Evolutionary conservation across 2,888 invertebrate genomes (phyloP), one percentile per base, ranked within the genome.

Genomic region (Apodemia hepburni): DNA sequence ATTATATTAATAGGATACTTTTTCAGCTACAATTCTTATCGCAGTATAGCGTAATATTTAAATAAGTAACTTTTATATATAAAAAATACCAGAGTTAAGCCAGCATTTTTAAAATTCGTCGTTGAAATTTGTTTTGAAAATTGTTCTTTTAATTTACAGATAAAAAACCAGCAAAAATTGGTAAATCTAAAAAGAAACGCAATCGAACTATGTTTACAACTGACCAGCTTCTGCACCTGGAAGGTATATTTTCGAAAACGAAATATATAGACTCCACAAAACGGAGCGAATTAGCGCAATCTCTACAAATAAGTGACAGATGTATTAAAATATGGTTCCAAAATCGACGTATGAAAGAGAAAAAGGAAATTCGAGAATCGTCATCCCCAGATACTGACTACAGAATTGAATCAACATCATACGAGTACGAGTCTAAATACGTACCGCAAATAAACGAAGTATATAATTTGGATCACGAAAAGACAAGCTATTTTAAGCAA

Each of bases 321-420:
- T 95, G 95, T 76, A 94, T 97, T 63, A 97, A 97, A 80, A 94
- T 96, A 47, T 97, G 97, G 97, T 97, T 97, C 77, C 97, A 97
- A 76, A 97, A 96, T 75, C 89, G 96, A 29, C 87, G 96, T 29
- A 96, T 96, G 96, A 95, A 95, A 67, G 89, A 88, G 70, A 95
- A 95, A 74, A 94, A 92, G 71, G 93, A 93, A 68, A 81, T 73
- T 0, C 80, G 78, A 0, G 85, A 83, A 64, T 80, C 79, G 61
- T 73, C 78, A 2, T 80, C 80, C 0, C 18, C 51, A 12, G 51
- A 22, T 11, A 5, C 51, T 7, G 51, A 51, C 22, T 22, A 18
- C 18, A 51, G 51, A 9, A 18, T 22, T 51, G 51, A 51, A 51
- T 18, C 51, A 22, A 22, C 51, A 9, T 51, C 51, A 51, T 22